These are phyloP conservation scores for Andrena minutula DNA, from an alignment of 2,888 invertebrate species.

Conservation along the genomic window DNA sequence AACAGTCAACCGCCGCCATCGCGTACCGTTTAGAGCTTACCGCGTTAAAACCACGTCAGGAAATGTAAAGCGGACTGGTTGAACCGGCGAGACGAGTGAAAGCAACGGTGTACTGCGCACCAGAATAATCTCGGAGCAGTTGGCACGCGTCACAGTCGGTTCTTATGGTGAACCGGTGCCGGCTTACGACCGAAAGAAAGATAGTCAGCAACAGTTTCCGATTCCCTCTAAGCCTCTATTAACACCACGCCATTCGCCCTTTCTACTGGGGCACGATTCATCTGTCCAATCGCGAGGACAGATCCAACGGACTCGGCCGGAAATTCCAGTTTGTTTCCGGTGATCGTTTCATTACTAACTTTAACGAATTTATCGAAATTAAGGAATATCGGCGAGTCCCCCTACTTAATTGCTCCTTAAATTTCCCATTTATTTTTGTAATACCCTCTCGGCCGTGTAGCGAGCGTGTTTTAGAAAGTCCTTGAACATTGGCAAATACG, in stretches of 20 bases:
- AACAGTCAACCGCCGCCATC: slow-evolving; percentile 83
- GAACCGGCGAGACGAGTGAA: slow-evolving; percentile 42
- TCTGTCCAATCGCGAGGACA: slow-evolving; percentile 49
- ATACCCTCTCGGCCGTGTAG: neutral
- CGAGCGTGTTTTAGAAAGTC: slow-evolving; percentile 33
- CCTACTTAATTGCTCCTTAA: slow-evolving; percentile 17
- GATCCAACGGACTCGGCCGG: slow-evolving; percentile 58
- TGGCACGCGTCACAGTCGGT: slow-evolving; percentile 72
- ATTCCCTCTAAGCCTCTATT: slow-evolving; percentile 62
- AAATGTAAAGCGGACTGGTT: slow-evolving; percentile 38
- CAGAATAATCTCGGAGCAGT: slow-evolving; percentile 66
- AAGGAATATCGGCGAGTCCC: neutral
- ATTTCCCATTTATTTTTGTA: slow-evolving; percentile 42
- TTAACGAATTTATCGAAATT: slow-evolving; percentile 35
- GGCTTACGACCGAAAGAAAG: slow-evolving; percentile 75
- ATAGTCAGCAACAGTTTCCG: slow-evolving; percentile 72
- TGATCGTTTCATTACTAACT: slow-evolving; percentile 67
- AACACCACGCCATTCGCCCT: slow-evolving; percentile 60
- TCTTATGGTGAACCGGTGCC: slow-evolving; percentile 75
- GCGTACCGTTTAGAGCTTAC: slow-evolving; percentile 64
- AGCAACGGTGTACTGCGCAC: slow-evolving; percentile 58
- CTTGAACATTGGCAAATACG: slow-evolving; percentile 53
- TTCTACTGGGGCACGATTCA: slow-evolving; percentile 52
- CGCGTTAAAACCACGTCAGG: slow-evolving; percentile 55
- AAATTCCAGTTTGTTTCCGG: slow-evolving; percentile 66